These are phyloP conservation scores for Sebastes minor DNA, from an alignment of 2,797 vertebrate species.

Conservation along the genomic window DNA sequence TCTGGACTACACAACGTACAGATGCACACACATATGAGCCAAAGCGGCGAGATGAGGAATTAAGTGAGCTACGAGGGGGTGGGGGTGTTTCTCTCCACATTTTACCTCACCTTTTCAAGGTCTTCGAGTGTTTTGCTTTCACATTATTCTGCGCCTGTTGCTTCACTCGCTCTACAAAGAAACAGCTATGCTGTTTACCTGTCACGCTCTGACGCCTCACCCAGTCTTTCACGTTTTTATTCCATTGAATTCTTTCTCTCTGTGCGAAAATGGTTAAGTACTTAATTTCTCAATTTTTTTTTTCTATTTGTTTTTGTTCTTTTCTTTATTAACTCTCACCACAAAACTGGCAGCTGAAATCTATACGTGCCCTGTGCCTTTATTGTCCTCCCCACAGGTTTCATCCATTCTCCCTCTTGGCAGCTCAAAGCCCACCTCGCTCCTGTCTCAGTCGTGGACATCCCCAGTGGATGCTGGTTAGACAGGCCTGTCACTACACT, in stretches of 20 bases:
- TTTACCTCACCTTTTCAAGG: constrained; percentile 58
- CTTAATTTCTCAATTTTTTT: constrained; percentile 33
- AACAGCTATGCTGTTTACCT: constrained; percentile 56
- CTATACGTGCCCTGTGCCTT: constrained; percentile 13
- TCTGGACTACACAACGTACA: constrained; percentile 13
- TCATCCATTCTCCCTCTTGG: constrained; percentile 18
- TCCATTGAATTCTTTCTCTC: constrained; percentile 14
- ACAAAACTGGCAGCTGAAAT: constrained; percentile 27
- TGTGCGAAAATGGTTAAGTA: constrained; percentile 8
- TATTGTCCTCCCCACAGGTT: constrained; percentile 6
- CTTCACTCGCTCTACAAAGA: constrained; percentile 46
- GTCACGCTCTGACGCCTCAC: constrained; percentile 43
- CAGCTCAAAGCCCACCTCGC: constrained; percentile 29
- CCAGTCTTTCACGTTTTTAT: constrained; percentile 36
- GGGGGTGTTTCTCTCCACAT: constrained; percentile 10
- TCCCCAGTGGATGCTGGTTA: constrained; percentile 53
- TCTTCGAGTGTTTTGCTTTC: constrained; percentile 47
- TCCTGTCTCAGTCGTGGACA: constrained; percentile 28
- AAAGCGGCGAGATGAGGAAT: constrained; percentile 9
- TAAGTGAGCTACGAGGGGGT: not conserved
- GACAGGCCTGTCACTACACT: constrained; percentile 61
- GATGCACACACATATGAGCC: constrained; percentile 7
- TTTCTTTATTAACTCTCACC: constrained; percentile 19
- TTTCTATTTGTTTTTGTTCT: not conserved
- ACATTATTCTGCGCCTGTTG: constrained; percentile 52